These are phyloP conservation scores for Oxyscelio sp. DNA, from an alignment of 2,888 invertebrate species.

Conservation along the genomic window DNA sequence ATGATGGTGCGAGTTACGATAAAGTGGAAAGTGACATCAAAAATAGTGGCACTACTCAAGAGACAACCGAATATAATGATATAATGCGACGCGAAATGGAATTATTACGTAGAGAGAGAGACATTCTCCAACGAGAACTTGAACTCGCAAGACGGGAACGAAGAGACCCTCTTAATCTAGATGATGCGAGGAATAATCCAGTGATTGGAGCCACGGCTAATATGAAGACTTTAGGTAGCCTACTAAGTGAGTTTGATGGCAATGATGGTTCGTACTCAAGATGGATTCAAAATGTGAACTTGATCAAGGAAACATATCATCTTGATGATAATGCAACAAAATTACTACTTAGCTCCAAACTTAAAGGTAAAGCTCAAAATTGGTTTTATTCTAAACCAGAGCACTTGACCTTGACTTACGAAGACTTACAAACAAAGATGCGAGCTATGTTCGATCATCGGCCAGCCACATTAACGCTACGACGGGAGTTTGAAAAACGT, in stretches of 20 bases:
- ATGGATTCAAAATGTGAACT: conserved; percentile 65
- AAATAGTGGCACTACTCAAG: neutral
- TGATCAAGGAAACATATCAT: conserved; percentile 47
- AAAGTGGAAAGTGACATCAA: neutral
- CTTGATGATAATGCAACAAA: conserved; percentile 62
- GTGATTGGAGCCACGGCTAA: neutral
- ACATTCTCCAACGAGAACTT: conserved; percentile 6
- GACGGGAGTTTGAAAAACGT: conserved; percentile 73
- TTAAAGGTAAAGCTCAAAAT: neutral
- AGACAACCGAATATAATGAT: no score
- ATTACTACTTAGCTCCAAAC: conserved; percentile 55
- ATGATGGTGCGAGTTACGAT: neutral
- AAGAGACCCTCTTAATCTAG: no score
- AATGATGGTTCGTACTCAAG: conserved; percentile 43
- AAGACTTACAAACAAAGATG: conserved; percentile 27
- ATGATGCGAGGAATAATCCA: neutral
- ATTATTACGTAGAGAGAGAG: conserved; percentile 8
- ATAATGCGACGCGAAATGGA: no score
- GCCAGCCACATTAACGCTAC: conserved; percentile 46
- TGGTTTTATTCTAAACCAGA: conserved; percentile 39
- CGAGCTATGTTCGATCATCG: conserved; percentile 69
- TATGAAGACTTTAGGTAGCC: conserved; percentile 34
- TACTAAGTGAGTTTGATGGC: conserved; percentile 65
- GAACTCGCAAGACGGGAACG: neutral
- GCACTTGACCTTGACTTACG: neutral